Evolutionary conservation across 2,888 invertebrate genomes (phyloP).

Genomic region (Brenthis hecate): DNA sequence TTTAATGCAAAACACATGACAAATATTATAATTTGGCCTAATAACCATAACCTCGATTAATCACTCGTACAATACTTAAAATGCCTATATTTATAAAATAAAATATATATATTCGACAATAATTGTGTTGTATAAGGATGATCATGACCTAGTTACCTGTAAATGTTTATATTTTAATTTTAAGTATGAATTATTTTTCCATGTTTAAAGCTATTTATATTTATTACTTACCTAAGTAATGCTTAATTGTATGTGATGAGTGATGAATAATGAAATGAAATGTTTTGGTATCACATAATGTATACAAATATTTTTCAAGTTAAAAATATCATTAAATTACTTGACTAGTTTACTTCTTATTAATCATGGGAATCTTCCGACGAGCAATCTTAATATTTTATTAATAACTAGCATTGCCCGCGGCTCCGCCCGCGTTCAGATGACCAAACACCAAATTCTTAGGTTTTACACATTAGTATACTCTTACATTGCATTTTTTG

Average conservation of each 20-base stretch:
- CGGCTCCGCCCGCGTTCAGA: too few relatives aligned
- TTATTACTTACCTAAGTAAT: too few relatives aligned
- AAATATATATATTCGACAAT: slow-evolving; percentile 14
- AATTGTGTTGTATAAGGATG: slow-evolving; percentile 4
- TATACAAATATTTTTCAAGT: too few relatives aligned
- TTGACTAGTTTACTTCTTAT: not conserved
- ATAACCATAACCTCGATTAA: slow-evolving; percentile 33
- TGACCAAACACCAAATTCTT: too few relatives aligned
- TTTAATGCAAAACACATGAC: slow-evolving; percentile 21
- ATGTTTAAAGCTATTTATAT: not conserved
- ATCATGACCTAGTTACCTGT: slow-evolving; percentile 11
- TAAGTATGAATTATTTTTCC: not conserved
- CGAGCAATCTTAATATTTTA: not conserved
- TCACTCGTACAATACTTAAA: slow-evolving; percentile 10
- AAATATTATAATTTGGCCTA: slow-evolving; percentile 23
- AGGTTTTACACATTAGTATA: too few relatives aligned
- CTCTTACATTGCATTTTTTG: too few relatives aligned
- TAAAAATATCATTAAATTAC: not conserved
- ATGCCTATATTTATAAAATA: not conserved
- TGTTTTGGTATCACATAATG: too few relatives aligned
- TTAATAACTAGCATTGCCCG: not conserved
- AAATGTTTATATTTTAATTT: slow-evolving; percentile 5
- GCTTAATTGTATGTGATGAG: too few relatives aligned
- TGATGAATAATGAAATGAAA: too few relatives aligned
- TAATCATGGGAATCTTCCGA: not conserved